Percentiles rank a stretch among this genome's conserved stretches.
Evolutionary conservation across 1,140 invertebrate genomes (phyloP).

Genomic region (Tetragonula clypearis): DNA sequence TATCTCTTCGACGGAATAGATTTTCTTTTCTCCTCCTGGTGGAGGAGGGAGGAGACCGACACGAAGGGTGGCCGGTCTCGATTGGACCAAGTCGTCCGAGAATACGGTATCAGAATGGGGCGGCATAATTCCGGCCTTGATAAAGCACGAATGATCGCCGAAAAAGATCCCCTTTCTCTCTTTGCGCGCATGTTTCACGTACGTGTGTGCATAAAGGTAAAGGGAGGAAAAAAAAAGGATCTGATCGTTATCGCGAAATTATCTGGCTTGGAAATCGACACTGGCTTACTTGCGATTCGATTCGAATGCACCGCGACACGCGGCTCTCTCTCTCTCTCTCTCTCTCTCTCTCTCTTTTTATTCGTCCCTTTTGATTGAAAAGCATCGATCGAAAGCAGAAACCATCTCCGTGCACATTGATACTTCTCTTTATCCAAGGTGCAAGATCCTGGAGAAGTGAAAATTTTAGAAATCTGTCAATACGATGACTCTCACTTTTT

Average conservation of each 20-base stretch:
- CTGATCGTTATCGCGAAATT: slow-evolving; percentile 56
- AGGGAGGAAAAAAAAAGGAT: background rate
- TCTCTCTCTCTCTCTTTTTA: background rate
- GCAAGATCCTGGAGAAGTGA: no score
- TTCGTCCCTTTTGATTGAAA: slow-evolving; percentile 46
- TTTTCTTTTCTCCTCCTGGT: slow-evolving; percentile 37
- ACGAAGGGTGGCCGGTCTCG: slow-evolving; percentile 33
- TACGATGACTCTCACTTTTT: no score
- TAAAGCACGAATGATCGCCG: slow-evolving; percentile 70
- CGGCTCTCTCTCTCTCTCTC: background rate
- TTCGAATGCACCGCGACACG: slow-evolving; percentile 49
- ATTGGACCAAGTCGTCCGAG: slow-evolving; percentile 67
- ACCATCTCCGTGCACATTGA: no score
- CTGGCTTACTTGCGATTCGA: slow-evolving; percentile 63
- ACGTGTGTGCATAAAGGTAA: background rate
- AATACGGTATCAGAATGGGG: slow-evolving; percentile 61
- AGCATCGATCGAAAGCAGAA: background rate
- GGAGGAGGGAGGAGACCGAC: background rate
- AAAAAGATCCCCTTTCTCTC: slow-evolving; percentile 56
- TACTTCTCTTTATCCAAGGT: no score
- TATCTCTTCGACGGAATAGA: slow-evolving; percentile 44
- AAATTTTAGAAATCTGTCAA: no score
- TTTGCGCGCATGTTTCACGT: background rate
- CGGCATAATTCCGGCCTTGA: slow-evolving; percentile 67
- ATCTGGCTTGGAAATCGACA: slow-evolving; percentile 64